Percentiles rank a stretch among this genome's conserved stretches.
Conservation (phyloP, 2,113 vertebrate genomes). For the Ivindomyrus marchei region DNA sequence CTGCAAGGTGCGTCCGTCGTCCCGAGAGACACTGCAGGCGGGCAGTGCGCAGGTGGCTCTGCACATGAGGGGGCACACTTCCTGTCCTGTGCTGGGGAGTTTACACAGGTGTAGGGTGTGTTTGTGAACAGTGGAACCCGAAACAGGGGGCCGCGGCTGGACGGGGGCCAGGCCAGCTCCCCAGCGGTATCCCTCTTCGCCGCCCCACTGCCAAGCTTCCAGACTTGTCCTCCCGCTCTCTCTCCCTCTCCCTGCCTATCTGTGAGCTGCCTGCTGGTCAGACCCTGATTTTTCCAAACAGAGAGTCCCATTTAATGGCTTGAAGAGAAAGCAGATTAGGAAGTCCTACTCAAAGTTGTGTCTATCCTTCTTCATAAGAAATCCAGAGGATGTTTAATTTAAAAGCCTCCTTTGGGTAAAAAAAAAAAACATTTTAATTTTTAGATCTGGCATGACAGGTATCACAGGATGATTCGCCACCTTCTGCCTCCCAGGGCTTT, state of each 20-base stretch:
- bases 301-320: neutral
- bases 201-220: neutral
- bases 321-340: neutral
- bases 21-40: neutral
- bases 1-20: neutral
- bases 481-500: neutral
- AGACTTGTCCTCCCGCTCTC: neutral
- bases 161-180: neutral
- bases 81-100: slow-evolving; percentile 27
- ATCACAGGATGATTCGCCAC: neutral
- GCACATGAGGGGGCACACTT: neutral
- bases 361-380: neutral
- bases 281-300: neutral
- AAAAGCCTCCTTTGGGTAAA: neutral
- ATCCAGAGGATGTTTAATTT: neutral
- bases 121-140: slow-evolving; percentile 44
- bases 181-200: neutral
- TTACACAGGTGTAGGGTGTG: slow-evolving; percentile 59
- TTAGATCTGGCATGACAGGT: neutral
- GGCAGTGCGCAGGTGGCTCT: neutral
- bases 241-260: neutral
- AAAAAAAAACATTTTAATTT: neutral
- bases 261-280: neutral
- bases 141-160: neutral
- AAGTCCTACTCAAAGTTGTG: neutral